Base-by-base conservation (phyloP, 1,140 invertebrate genomes). In the Drosophila subobscura region DNA sequence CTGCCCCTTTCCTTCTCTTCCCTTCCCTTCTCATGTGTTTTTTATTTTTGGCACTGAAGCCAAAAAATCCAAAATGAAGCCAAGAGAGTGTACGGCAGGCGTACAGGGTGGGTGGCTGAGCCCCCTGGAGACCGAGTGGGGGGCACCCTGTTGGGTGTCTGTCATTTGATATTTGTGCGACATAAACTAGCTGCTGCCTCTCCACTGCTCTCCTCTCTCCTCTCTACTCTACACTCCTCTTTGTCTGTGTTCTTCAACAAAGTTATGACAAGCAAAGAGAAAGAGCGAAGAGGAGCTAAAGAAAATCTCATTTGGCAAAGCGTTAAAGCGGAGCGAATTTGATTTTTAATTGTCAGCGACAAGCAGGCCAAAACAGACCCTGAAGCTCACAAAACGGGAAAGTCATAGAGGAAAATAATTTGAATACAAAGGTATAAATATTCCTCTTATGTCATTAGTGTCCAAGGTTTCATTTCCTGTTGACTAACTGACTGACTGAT, bases 141-240 rank as follows among this genome's bases (percentile, higher is more conserved):
- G 20, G 45, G 29, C 61, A 47, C 63, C 65, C 63, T 37, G 41
- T 12, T 23, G 50, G 60, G 57, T 8, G 64, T 53, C 67, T 85
- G 81, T 85, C 80, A 85, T 77, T 77, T 77, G 81, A 85, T 86
- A 85, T 85, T 85, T 85, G 81, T 85, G 80, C 80, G 81, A 85
- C 80, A 85, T 63, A 85, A 85, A 85, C 80, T 85, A 85, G 80
- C 81, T 67, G 58, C 68, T 12, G 33, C 33, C 33, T 2, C 40
- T 37, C 23, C 45, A 44, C 22, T 8, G 54, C 47, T 47, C 23
- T 60, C 55, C 40, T 33, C 45, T 10, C 41, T 12, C 29, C n/a
- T 10, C 41, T 5, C 37, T 20, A 12, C 51, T 20, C 40, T 56
- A 6, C 27, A 37, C 50, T 45, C 20, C 44, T 72, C 56, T 72